Evolutionary conservation across 2,888 invertebrate genomes (phyloP).

Genomic region (Parasteatoda lunata): DNA sequence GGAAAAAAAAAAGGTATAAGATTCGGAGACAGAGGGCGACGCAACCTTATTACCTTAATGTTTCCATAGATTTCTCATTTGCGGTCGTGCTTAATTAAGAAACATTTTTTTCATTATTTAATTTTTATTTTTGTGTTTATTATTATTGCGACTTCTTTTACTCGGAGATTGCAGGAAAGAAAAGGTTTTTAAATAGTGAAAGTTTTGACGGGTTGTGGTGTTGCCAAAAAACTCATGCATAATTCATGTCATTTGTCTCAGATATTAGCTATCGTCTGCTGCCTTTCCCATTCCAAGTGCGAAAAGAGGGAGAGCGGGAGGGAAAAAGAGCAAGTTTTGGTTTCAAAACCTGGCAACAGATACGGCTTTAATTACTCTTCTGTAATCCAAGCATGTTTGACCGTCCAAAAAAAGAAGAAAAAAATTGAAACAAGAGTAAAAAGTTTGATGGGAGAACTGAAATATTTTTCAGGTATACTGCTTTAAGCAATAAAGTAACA

Average conservation of each 20-base stretch:
- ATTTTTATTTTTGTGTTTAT: slow-evolving; percentile 62
- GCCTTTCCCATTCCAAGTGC: slow-evolving; percentile 43
- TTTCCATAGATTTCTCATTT: slow-evolving; percentile 68
- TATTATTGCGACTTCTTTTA: slow-evolving; percentile 57
- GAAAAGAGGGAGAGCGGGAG: slow-evolving; percentile 8
- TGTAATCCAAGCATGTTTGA: slow-evolving; percentile 62
- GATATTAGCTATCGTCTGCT: slow-evolving; percentile 64
- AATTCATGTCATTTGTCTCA: slow-evolving; percentile 68
- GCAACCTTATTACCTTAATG: slow-evolving; percentile 66
- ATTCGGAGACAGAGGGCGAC: slow-evolving; percentile 31
- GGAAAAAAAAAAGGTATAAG: slow-evolving; percentile 8
- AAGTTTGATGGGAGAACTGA: slow-evolving; percentile 35
- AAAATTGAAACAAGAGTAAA: slow-evolving; percentile 27
- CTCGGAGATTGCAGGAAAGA: slow-evolving; percentile 11
- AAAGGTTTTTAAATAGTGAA: slow-evolving; percentile 66
- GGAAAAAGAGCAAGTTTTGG: slow-evolving; percentile 35
- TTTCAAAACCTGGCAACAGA: slow-evolving; percentile 59
- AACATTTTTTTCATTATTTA: slow-evolving; percentile 53
- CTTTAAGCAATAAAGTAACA: slow-evolving; percentile 42
- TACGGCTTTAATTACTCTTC: slow-evolving; percentile 64
- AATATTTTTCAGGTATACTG: slow-evolving; percentile 51
- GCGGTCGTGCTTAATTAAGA: slow-evolving; percentile 66
- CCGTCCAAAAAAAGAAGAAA: slow-evolving; percentile 21
- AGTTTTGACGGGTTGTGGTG: slow-evolving; percentile 62
- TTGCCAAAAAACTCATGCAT: slow-evolving; percentile 66